A percentile compares a stretch with the other conserved stretches of the same genome.
These are phyloP conservation scores for Pantherophis alleghaniensis DNA, from an alignment of 2,797 vertebrate species.

Conservation along the genomic window DNA sequence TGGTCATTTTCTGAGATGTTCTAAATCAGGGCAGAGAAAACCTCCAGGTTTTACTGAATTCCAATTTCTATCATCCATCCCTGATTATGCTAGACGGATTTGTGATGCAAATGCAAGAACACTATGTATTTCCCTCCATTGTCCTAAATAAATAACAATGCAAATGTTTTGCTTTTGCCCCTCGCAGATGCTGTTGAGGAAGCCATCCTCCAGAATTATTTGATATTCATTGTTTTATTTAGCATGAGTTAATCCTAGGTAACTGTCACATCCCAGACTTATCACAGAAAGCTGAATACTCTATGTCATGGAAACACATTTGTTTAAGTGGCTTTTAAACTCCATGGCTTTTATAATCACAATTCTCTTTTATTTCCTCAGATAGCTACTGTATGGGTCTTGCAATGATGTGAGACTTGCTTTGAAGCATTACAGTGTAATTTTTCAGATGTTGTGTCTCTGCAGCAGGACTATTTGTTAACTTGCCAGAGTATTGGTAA, in stretches of 20 bases:
- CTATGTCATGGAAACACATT: background rate
- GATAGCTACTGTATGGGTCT: slow-evolving; percentile 14
- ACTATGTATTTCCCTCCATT: background rate
- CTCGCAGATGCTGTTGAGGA: background rate
- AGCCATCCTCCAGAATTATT: background rate
- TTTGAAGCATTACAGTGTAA: background rate
- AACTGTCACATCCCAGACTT: background rate
- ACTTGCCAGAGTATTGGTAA: background rate
- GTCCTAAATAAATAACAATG: background rate
- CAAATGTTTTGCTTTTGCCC: background rate
- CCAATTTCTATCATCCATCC: background rate
- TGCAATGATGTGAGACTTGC: slow-evolving; percentile 11
- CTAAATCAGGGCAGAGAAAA: background rate
- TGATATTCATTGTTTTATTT: too few relatives aligned
- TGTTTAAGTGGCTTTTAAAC: slow-evolving; percentile 1
- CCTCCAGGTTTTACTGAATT: background rate
- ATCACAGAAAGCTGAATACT: background rate
- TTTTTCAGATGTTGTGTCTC: background rate
- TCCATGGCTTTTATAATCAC: background rate
- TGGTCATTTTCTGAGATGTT: background rate
- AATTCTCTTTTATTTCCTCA: background rate
- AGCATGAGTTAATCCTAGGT: background rate
- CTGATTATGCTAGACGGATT: background rate
- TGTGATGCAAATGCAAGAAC: background rate
- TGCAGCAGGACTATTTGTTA: slow-evolving; percentile 24